Evolutionary conservation across 2,888 invertebrate genomes (phyloP).

Genomic region (Acleris laterana): DNA sequence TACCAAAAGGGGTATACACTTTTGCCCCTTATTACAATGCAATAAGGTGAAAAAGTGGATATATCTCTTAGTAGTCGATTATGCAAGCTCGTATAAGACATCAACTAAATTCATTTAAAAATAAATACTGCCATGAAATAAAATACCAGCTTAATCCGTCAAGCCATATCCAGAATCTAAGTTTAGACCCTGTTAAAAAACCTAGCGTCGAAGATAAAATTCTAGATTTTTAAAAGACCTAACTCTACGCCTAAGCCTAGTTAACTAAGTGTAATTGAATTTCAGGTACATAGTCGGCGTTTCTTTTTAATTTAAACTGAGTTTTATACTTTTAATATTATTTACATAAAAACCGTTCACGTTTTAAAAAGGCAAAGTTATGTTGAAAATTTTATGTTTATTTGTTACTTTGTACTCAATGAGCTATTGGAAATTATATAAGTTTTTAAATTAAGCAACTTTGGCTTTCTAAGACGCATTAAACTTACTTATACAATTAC

Average conservation of each 20-base stretch:
- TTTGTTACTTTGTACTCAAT: background rate
- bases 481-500: conserved; percentile 47
- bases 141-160: conserved; percentile 46
- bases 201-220: conserved; percentile 74
- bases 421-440: background rate
- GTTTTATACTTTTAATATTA: conserved; percentile 54
- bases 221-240: conserved; percentile 72
- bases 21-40: too few relatives aligned
- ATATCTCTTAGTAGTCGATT: too few relatives aligned
- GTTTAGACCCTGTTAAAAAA: conserved; percentile 78
- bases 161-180: conserved; percentile 55
- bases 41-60: too few relatives aligned
- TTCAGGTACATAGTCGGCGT: conserved; percentile 82
- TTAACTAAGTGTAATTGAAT: conserved; percentile 80
- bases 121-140: conserved; percentile 40
- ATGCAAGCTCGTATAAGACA: too few relatives aligned
- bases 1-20: too few relatives aligned
- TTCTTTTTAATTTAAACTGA: conserved; percentile 62
- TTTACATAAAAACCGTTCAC: conserved; percentile 60
- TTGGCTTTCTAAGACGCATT: conserved; percentile 48
- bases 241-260: conserved; percentile 74
- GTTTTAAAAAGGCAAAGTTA: conserved; percentile 52
- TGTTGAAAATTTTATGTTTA: background rate
- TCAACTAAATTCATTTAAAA: conserved; percentile 11
- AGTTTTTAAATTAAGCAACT: conserved; percentile 1